Evolutionary conservation across 2,797 vertebrate species (phyloP).

Genomic region (Eulemur coronatus): DNA sequence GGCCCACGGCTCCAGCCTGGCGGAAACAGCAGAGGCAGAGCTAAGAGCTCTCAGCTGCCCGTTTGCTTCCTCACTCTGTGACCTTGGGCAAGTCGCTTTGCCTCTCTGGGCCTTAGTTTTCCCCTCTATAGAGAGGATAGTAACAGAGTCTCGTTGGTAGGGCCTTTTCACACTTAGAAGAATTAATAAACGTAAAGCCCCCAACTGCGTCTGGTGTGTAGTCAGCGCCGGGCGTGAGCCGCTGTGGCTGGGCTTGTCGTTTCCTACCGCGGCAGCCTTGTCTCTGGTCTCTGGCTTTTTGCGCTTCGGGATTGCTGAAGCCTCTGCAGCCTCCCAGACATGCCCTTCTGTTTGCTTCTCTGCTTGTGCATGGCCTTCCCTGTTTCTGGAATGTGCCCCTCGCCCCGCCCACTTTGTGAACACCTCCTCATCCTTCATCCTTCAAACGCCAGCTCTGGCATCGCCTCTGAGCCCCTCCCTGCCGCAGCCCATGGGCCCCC

Average conservation of each 20-base stretch:
- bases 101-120: neutral
- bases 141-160: neutral
- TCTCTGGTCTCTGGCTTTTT: neutral
- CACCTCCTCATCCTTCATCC: neutral
- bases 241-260: neutral
- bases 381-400: neutral
- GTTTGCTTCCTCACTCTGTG: neutral
- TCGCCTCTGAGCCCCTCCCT: neutral
- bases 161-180: neutral
- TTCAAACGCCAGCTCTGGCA: neutral
- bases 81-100: neutral
- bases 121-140: neutral
- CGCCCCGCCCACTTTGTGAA: neutral
- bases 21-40: too few species aligned
- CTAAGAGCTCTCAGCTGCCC: neutral
- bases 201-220: neutral
- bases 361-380: neutral
- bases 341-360: neutral
- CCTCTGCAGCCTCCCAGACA: neutral
- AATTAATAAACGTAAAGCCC: neutral
- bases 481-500: neutral
- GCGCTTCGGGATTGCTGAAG: neutral
- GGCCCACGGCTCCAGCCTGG: accelerated
- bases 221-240: neutral
- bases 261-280: neutral